Conservation (phyloP, 2,888 invertebrate species). For the Ormyrus nitidulus region DNA sequence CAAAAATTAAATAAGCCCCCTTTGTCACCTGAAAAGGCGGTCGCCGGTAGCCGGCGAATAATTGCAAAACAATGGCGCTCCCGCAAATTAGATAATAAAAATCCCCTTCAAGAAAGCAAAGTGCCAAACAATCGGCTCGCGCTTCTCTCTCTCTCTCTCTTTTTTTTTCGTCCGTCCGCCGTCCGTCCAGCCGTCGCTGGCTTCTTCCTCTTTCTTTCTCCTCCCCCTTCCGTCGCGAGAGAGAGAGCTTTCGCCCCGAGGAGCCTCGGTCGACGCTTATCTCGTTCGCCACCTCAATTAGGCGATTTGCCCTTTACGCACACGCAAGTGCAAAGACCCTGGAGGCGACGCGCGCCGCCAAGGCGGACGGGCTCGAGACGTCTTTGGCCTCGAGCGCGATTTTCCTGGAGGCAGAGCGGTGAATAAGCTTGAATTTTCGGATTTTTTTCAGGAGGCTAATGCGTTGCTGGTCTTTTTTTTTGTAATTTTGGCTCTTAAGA, state of each 20-base stretch:
- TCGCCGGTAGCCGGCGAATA: constrained; percentile 2
- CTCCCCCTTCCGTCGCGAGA: background rate
- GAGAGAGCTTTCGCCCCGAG: constrained; percentile 16
- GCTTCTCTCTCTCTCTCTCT: background rate
- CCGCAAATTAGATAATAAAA: constrained; percentile 49
- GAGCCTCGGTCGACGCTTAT: constrained; percentile 30
- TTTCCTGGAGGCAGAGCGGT: constrained; percentile 19
- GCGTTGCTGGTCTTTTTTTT: background rate
- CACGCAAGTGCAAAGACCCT: constrained; percentile 50
- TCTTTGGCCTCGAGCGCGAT: constrained; percentile 28
- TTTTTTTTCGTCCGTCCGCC: background rate
- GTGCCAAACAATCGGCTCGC: constrained; percentile 42
- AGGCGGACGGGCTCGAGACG: background rate
- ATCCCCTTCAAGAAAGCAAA: constrained; percentile 33
- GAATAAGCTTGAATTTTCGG: no score
- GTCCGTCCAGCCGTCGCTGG: background rate
- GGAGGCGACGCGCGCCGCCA: constrained; percentile 26
- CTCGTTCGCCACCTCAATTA: constrained; percentile 52
- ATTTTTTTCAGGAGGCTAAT: background rate
- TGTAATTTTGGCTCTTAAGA: background rate
- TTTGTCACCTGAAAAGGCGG: background rate
- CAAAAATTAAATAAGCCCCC: constrained; percentile 21
- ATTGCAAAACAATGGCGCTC: constrained; percentile 22
- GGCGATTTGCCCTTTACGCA: constrained; percentile 48
- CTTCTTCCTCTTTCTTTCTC: background rate